Evolutionary conservation across 2,888 invertebrate species (phyloP).

Genomic region (Perdita meconis): DNA sequence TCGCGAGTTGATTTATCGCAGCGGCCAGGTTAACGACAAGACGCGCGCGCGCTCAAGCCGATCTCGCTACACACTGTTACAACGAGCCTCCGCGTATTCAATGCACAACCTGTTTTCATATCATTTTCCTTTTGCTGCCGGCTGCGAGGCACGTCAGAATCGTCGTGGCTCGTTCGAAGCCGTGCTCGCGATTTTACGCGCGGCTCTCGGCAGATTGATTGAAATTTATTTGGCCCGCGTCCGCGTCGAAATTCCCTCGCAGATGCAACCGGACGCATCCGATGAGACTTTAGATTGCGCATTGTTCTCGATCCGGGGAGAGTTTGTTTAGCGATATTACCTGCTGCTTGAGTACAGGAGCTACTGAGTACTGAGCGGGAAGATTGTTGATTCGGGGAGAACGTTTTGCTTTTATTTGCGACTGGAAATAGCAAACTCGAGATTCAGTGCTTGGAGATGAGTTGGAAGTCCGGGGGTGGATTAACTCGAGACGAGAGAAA

Average conservation of each 20-base stretch:
- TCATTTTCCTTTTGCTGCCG: slow-evolving; percentile 44
- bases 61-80: slow-evolving; percentile 34
- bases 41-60: slow-evolving; percentile 9
- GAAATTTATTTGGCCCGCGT: slow-evolving; percentile 37
- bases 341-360: neutral
- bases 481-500: too few species aligned
- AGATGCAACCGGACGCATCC: neutral
- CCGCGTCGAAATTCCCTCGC: neutral
- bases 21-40: slow-evolving; percentile 33
- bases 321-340: slow-evolving; percentile 36
- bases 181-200: slow-evolving; percentile 43
- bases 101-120: slow-evolving; percentile 49
- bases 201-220: slow-evolving; percentile 44
- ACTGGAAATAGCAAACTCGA: slow-evolving; percentile 29
- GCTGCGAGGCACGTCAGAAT: neutral
- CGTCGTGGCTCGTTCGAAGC: neutral
- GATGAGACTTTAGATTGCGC: neutral
- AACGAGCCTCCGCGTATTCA: slow-evolving; percentile 38
- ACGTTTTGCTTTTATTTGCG: slow-evolving; percentile 7
- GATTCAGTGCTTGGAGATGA: too few species aligned
- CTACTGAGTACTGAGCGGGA: neutral
- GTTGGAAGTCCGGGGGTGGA: too few species aligned
- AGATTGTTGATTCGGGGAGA: slow-evolving; percentile 31
- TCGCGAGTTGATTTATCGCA: slow-evolving; percentile 50
- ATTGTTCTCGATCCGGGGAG: slow-evolving; percentile 6